Conservation (phyloP, 2,888 invertebrate genomes). For the Drosophila mayaguana region DNA sequence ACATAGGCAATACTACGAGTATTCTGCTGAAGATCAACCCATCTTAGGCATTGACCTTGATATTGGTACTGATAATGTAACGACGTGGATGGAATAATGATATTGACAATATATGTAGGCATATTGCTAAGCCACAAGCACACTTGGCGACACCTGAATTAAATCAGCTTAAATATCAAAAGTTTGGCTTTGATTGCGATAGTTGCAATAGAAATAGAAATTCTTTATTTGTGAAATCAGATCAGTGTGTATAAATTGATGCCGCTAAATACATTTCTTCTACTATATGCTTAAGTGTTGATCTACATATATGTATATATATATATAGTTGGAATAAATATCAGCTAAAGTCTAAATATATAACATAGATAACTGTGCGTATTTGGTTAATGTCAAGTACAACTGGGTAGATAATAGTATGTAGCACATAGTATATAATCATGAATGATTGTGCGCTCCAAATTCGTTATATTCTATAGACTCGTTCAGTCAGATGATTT, state of each 20-base stretch:
- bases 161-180: conserved; percentile 1
- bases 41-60: too few relatives aligned
- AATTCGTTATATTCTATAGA: conserved; percentile 20
- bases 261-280: conserved; percentile 15
- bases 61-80: too few relatives aligned
- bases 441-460: conserved; percentile 12
- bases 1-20: too few relatives aligned
- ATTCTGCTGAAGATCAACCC: too few relatives aligned
- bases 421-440: conserved; percentile 1
- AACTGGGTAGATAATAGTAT: conserved; percentile 14
- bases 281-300: conserved; percentile 2
- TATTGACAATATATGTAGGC: too few relatives aligned
- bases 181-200: neutral
- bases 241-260: conserved; percentile 16
- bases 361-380: conserved; percentile 30
- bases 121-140: neutral
- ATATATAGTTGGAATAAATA: conserved; percentile 28
- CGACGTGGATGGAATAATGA: too few relatives aligned
- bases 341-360: conserved; percentile 31
- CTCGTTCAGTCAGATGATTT: conserved; percentile 54
- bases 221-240: conserved; percentile 22
- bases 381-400: conserved; percentile 36
- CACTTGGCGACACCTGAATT: neutral
- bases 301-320: too few relatives aligned
- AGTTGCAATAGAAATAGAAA: conserved; percentile 14